Percentiles rank a stretch among this genome's conserved stretches.
These are phyloP conservation scores for Glossosoma conforme DNA, from an alignment of 1,140 invertebrate genomes.

Conservation along the genomic window DNA sequence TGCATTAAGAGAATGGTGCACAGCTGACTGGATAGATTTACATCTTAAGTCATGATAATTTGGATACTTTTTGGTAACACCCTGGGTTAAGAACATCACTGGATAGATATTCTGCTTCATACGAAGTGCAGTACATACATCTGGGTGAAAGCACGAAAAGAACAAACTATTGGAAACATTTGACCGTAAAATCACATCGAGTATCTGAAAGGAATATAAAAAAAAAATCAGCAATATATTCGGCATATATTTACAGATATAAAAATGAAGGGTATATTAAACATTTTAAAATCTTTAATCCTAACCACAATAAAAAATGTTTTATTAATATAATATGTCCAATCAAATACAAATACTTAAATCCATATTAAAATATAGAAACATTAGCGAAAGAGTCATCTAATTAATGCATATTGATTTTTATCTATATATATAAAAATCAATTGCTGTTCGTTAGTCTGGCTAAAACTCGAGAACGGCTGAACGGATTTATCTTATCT, in stretches of 20 bases:
- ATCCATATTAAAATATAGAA: no score
- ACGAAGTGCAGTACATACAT: slow-evolving; percentile 87
- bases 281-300: slow-evolving; percentile 28
- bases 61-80: slow-evolving; percentile 72
- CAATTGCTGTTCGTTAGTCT: no score
- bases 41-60: slow-evolving; percentile 81
- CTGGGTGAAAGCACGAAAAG: slow-evolving; percentile 93
- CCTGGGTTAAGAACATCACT: slow-evolving; percentile 88
- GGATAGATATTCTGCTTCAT: slow-evolving; percentile 95
- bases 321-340: no score
- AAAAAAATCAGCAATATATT: background rate
- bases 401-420: no score
- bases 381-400: no score
- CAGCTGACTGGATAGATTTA: slow-evolving; percentile 72
- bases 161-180: slow-evolving; percentile 76
- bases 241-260: no score
- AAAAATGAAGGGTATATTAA: background rate
- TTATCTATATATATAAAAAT: no score
- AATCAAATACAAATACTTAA: no score
- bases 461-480: no score
- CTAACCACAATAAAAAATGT: no score
- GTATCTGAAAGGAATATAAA: slow-evolving; percentile 39
- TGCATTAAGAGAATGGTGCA: slow-evolving; percentile 72
- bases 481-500: no score
- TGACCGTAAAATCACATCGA: slow-evolving; percentile 77